A percentile compares a stretch with the other conserved stretches of the same genome.
Conservation (phyloP, 2,797 vertebrate genomes). For the Lophotriccus pileatus region DNA sequence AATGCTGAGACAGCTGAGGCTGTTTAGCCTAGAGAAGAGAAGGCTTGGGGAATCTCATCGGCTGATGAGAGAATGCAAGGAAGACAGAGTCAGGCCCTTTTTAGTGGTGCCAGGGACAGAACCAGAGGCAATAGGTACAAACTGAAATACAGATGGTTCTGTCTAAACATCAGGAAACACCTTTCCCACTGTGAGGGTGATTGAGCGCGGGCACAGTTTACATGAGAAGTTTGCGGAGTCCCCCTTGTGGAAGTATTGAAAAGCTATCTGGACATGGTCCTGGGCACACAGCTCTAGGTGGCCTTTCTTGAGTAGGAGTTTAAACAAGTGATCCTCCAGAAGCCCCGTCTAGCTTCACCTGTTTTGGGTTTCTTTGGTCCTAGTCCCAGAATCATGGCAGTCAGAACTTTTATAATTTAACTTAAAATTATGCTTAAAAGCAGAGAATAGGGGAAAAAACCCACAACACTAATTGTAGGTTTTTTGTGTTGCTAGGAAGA, state of each 20-base stretch:
- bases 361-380: not conserved
- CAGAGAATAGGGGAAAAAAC: not conserved
- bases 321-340: not conserved
- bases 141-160: not conserved
- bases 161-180: not conserved
- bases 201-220: not conserved
- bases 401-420: not conserved
- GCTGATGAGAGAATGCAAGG: not conserved
- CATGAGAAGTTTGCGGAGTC: not conserved
- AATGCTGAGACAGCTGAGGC: not conserved
- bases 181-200: not conserved
- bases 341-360: not conserved
- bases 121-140: not conserved
- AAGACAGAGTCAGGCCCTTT: not conserved
- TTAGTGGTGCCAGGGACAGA: not conserved
- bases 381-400: not conserved
- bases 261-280: not conserved
- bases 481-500: not conserved
- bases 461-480: fast-evolving
- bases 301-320: not conserved
- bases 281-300: not conserved
- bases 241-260: not conserved
- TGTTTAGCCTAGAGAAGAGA: not conserved
- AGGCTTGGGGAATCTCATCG: not conserved
- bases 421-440: not conserved